A percentile compares a stretch with the other conserved stretches of the same genome.
These are phyloP conservation scores for Patella pellucida DNA, from an alignment of 2,888 invertebrate genomes.

Conservation along the genomic window DNA sequence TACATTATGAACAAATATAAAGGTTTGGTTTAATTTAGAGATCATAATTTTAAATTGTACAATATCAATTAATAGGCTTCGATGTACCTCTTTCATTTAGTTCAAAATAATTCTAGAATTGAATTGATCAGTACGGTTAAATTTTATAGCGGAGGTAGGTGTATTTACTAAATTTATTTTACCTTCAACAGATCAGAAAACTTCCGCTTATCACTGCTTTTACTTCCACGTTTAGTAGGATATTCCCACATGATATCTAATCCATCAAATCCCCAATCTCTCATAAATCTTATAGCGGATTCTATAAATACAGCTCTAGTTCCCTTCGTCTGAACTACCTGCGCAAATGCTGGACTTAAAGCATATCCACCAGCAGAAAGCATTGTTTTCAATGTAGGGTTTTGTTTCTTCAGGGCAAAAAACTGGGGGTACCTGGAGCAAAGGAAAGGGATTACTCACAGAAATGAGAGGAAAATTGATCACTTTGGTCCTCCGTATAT, in stretches of 20 bases:
- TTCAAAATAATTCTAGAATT: too few relatives aligned
- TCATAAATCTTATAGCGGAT: neutral
- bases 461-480: too few relatives aligned
- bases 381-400: neutral
- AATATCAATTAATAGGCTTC: too few relatives aligned
- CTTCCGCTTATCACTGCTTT: neutral
- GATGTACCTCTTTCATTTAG: too few relatives aligned
- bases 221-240: conserved; percentile 5
- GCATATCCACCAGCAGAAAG: neutral
- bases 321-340: neutral
- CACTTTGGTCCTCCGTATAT: too few relatives aligned
- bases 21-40: too few relatives aligned
- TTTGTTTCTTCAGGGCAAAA: neutral
- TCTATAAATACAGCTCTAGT: conserved; percentile 5
- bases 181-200: neutral
- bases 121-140: too few relatives aligned
- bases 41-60: too few relatives aligned
- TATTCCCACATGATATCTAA: conserved; percentile 8
- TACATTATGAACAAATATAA: too few relatives aligned
- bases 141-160: too few relatives aligned
- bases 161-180: too few relatives aligned
- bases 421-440: neutral
- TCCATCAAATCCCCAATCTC: conserved; percentile 4
- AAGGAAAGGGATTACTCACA: neutral
- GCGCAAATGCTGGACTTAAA: neutral